Evolutionary conservation across 2,113 vertebrate species (phyloP).

Genomic region (Peromyscus leucopus): DNA sequence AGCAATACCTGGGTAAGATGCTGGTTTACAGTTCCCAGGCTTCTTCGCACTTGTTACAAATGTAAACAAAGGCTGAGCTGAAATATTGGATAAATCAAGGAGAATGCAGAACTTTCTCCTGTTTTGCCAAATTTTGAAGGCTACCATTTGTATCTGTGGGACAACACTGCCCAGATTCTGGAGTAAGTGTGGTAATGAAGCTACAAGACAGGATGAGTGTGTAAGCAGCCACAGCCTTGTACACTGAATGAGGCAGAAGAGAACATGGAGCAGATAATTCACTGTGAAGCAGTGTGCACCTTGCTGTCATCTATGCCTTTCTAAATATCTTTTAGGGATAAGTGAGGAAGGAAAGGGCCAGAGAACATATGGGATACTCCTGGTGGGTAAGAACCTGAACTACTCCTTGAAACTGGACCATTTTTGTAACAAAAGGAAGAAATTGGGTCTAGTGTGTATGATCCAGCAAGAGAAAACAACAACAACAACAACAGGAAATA

Average conservation of each 20-base stretch:
- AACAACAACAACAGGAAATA: background rate
- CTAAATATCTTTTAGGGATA: background rate
- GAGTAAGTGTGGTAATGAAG: background rate
- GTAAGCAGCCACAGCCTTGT: background rate
- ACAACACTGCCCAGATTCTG: background rate
- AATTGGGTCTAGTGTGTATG: background rate
- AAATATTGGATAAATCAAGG: background rate
- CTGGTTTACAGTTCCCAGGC: background rate
- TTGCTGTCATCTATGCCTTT: background rate
- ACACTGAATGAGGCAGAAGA: background rate
- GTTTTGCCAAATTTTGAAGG: background rate
- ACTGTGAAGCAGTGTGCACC: background rate
- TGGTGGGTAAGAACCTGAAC: background rate
- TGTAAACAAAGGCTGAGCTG: constrained; percentile 1
- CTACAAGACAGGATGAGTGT: background rate
- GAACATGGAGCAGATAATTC: background rate
- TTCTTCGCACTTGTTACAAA: background rate
- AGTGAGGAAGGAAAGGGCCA: background rate
- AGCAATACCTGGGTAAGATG: background rate
- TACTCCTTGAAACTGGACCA: background rate
- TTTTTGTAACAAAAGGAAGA: background rate
- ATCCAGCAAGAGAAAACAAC: background rate
- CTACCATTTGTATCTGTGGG: background rate
- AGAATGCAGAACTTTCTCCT: background rate
- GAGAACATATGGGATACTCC: too few relatives aligned